phyloP scores from a whole-genome alignment of 1,140 invertebrate genomes.

The Dysdera silvatica region DNA sequence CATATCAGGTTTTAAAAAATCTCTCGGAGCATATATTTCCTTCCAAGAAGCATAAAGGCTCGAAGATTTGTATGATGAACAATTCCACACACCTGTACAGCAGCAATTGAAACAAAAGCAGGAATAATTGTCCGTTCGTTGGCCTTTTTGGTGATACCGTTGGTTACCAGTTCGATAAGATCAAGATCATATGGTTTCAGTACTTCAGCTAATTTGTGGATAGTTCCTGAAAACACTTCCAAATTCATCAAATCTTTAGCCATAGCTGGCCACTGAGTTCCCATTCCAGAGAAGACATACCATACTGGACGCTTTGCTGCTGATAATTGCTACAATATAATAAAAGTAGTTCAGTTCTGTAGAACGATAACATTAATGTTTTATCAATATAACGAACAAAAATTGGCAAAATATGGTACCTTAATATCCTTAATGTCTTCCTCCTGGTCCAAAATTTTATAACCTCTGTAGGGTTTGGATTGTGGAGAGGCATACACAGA shows the following conservation, averaged over 20 bases:
- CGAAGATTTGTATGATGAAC: background rate
- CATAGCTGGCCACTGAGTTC: constrained; percentile 93
- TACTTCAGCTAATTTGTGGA: constrained; percentile 64
- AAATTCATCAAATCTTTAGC: constrained; percentile 71
- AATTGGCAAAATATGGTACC: background rate
- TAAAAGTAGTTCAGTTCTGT: background rate
- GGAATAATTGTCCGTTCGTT: constrained; percentile 20
- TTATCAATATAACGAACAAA: background rate
- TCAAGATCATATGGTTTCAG: constrained; percentile 69
- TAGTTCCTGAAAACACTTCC: constrained; percentile 66
- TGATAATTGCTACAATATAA: constrained; percentile 7
- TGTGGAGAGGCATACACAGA: constrained; percentile 59
- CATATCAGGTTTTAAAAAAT: background rate
- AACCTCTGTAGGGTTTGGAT: constrained; percentile 69
- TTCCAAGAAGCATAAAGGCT: background rate
- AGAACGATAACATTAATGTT: background rate
- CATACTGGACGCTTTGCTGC: constrained; percentile 64
- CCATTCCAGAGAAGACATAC: constrained; percentile 95
- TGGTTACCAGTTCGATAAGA: constrained; percentile 68
- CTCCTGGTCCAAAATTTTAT: constrained; percentile 54
- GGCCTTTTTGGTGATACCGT: constrained; percentile 51
- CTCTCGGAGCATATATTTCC: background rate
- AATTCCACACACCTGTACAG: constrained; percentile 63
- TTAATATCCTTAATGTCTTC: constrained; percentile 5
- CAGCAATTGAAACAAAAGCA: constrained; percentile 83